Base-by-base conservation (phyloP, 2,797 vertebrate genomes). In the Euphonia xanthogaster region DNA sequence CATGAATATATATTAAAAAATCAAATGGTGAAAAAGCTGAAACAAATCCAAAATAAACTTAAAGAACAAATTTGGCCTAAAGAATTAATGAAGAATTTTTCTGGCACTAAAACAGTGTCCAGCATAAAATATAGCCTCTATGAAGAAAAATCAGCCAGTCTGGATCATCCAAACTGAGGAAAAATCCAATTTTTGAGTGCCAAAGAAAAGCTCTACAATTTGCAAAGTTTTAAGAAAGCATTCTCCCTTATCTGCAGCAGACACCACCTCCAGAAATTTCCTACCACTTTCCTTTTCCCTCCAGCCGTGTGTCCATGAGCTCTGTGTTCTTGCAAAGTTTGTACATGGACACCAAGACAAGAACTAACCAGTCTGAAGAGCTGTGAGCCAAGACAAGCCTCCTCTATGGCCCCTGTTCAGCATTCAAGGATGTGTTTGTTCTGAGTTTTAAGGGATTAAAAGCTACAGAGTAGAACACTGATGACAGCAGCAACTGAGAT, bases 1-100 rank as follows among this genome's bases (percentile, higher is more conserved):
- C 92, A 95, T 95, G 92, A 95, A 96, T 94, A 95, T 92, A 94
- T 79, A 94, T 95, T 89, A 94, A 95, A 93, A 89, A 85, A 75
- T 82, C 57, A 83, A 77, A 87, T 66, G 35, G 33, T 65, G 67
- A 68, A 86, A 84, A 85, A 85, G 42, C 61, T 55, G 83, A 70
- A 93, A 84, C 37, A 91, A 75, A 92, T 70, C 53, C 81, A 88
- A 86, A 74, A 75, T n/a, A 47, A 37, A 76, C 47, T 90, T 93
- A 44, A 60, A 68, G 72, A 91, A 78, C 18, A 72, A 84, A 81
- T 86, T 86, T 45, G 8, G 25, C 7, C 12, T 72, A 48, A 87
- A 91, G 68, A 79, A 89, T 54, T 95, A 92, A 68, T 30, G 44
- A 71, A 77, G 23, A 77, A 2, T 55, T 71, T 77, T 88, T 83